These are phyloP conservation scores for Bombus waltoni DNA, from an alignment of 1,140 invertebrate genomes.

Conservation along the genomic window DNA sequence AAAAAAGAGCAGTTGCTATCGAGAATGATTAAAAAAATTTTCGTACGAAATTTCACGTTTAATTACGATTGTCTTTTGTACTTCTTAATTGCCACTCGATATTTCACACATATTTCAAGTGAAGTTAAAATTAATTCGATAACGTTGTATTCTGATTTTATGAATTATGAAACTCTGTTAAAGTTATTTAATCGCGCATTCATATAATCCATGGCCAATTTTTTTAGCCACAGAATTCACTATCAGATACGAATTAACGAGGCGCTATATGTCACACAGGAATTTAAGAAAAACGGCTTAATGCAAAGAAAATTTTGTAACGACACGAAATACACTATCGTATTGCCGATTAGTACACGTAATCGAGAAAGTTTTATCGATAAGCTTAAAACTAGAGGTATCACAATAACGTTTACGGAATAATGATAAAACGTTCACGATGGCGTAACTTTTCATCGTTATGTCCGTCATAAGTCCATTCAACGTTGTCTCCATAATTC, in stretches of 20 bases:
- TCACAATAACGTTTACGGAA: constrained; percentile 28
- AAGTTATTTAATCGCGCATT: neutral
- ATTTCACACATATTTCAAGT: neutral
- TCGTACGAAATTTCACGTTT: neutral
- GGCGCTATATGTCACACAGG: constrained; percentile 15
- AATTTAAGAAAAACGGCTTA: constrained; percentile 32
- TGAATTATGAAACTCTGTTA: neutral
- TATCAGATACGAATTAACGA: constrained; percentile 7
- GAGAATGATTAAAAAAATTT: neutral
- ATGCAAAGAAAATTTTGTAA: constrained; percentile 34
- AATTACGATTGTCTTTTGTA: neutral
- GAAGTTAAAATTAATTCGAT: neutral
- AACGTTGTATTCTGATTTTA: neutral
- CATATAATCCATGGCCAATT: neutral
- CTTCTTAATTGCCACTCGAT: neutral
- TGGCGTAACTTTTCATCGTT: constrained; percentile 58
- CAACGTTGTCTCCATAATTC: neutral
- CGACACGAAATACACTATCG: constrained; percentile 20
- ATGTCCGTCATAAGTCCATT: neutral
- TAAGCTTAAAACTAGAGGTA: constrained; percentile 55
- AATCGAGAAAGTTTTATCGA: constrained; percentile 58
- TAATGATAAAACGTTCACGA: constrained; percentile 54
- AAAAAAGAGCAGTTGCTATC: neutral
- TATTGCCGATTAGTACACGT: constrained; percentile 48
- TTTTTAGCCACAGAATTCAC: constrained; percentile 20